Evolutionary conservation across 2,888 invertebrate genomes (phyloP).

Genomic region (Melangyna quadrimaculata): DNA sequence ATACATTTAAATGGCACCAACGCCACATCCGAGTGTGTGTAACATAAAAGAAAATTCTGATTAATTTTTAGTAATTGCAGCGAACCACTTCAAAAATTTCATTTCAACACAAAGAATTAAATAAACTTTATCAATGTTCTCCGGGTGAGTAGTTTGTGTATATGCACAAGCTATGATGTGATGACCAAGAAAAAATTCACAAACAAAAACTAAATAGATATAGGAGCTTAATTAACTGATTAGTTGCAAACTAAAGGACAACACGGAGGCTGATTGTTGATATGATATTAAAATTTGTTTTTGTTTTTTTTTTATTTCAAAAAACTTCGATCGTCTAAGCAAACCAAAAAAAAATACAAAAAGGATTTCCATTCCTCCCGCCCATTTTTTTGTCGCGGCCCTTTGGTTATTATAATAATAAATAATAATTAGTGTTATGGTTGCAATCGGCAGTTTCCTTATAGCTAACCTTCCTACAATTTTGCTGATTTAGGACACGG

Average conservation of each 20-base stretch:
- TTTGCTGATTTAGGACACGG: conserved; percentile 35
- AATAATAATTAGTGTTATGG: conserved; percentile 53
- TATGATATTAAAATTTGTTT: conserved; percentile 47
- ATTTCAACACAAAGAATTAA: conserved; percentile 40
- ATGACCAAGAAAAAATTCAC: background rate
- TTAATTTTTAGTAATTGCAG: conserved; percentile 35
- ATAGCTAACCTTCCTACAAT: conserved; percentile 8
- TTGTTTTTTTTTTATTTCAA: conserved; percentile 21
- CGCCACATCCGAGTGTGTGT: background rate
- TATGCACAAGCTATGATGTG: conserved; percentile 3
- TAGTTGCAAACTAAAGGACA: conserved; percentile 65
- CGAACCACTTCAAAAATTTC: conserved; percentile 31
- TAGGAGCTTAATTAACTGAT: conserved; percentile 64
- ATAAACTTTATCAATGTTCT: background rate
- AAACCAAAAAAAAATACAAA: conserved; percentile 40
- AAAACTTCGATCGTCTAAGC: background rate
- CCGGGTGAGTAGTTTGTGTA: background rate
- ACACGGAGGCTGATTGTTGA: conserved; percentile 69
- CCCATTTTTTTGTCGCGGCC: conserved; percentile 37
- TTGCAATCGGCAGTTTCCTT: conserved; percentile 63
- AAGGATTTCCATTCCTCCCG: conserved; percentile 48
- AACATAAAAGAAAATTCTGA: conserved; percentile 32
- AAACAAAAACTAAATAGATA: conserved; percentile 18
- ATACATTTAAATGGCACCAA: conserved; percentile 32
- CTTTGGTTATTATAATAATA: conserved; percentile 1